A percentile compares a stretch with the other conserved stretches of the same genome.
Conservation (phyloP, 2,888 invertebrate genomes). For the Meteorus cinctellus region DNA sequence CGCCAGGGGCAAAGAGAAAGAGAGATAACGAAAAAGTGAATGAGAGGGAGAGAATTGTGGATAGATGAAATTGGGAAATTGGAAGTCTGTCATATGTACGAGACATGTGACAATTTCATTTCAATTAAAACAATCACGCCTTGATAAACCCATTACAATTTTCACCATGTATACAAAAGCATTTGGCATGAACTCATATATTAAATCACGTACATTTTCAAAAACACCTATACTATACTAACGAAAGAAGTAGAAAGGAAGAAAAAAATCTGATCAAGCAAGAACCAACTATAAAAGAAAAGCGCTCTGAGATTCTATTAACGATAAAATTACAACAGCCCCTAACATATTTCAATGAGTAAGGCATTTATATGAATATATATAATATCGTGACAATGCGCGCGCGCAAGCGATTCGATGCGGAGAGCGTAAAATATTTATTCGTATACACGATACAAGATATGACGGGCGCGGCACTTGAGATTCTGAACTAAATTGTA, state of each 20-base stretch:
- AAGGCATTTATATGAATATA: conserved; percentile 26
- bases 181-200: not conserved
- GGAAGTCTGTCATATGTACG: not conserved
- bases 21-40: not conserved
- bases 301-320: conserved; percentile 33
- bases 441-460: conserved; percentile 42
- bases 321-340: conserved; percentile 40
- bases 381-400: conserved; percentile 16
- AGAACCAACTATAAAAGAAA: conserved; percentile 22
- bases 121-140: not conserved
- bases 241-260: not conserved
- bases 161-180: not conserved
- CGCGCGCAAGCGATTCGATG: conserved; percentile 30
- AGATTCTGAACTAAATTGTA: conserved; percentile 58
- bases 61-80: not conserved
- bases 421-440: conserved; percentile 28
- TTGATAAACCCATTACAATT: not conserved
- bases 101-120: not conserved
- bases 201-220: not conserved
- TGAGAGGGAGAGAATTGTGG: not conserved
- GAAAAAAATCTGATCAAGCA: not conserved
- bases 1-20: not conserved
- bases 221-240: not conserved
- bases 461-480: conserved; percentile 62
- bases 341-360: conserved; percentile 22